A percentile compares a stretch with the other conserved stretches of the same genome.
These are phyloP conservation scores for Crocodylus rhombifer DNA, from an alignment of 2,797 vertebrate species.

Conservation along the genomic window DNA sequence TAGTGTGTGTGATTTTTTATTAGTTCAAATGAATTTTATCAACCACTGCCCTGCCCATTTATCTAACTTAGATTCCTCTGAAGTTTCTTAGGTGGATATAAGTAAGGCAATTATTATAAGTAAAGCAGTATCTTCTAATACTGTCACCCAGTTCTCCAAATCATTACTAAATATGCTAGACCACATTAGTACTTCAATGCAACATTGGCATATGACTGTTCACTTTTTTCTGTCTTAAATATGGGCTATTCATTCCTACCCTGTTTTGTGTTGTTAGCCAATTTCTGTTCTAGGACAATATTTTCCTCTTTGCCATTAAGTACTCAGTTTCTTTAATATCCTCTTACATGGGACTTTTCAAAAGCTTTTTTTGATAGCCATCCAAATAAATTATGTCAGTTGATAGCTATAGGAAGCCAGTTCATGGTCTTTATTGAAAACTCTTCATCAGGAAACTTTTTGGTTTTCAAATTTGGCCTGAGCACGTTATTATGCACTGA, in stretches of 20 bases:
- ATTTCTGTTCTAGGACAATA: not conserved
- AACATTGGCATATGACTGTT: not conserved
- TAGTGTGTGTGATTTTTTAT: not conserved
- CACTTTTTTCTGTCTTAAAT: not conserved
- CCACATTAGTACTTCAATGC: not conserved
- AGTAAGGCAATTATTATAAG: no score
- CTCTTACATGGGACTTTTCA: not conserved
- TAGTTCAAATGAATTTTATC: not conserved
- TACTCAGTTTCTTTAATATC: not conserved
- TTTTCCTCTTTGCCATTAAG: not conserved
- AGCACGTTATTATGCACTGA: not conserved
- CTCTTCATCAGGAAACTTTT: not conserved
- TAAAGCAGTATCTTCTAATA: not conserved
- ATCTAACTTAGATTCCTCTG: not conserved
- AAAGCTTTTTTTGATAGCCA: not conserved
- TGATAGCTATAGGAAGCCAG: not conserved
- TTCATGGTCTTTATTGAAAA: not conserved
- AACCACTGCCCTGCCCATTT: fast-evolving
- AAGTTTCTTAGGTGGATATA: not conserved
- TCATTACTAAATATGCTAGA: not conserved
- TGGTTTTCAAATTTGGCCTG: not conserved
- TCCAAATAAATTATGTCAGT: not conserved
- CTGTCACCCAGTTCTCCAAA: not conserved
- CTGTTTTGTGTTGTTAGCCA: not conserved
- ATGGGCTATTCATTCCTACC: not conserved